A percentile compares a stretch with the other conserved stretches of the same genome.
Evolutionary conservation across 2,113 vertebrate species (phyloP).

Genomic region (Crotalus helleri): DNA sequence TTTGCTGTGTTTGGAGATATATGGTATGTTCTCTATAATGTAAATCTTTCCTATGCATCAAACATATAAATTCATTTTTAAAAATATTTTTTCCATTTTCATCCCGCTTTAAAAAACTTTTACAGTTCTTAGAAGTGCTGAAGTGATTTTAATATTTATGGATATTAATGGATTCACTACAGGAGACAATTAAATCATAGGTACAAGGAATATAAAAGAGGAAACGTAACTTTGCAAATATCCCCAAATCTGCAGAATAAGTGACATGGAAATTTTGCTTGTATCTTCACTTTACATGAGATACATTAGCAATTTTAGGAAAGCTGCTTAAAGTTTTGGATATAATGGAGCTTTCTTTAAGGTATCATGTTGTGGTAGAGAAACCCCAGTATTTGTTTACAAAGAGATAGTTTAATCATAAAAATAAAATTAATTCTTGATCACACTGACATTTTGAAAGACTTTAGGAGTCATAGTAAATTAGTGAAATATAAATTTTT

Average conservation of each 20-base stretch:
- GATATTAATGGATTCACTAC: not conserved
- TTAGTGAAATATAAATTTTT: conserved; percentile 9
- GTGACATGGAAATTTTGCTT: conserved; percentile 10
- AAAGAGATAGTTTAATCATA: conserved; percentile 16
- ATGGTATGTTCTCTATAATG: not conserved
- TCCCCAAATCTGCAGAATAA: not conserved
- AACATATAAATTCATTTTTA: not conserved
- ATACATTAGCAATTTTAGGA: conserved; percentile 4
- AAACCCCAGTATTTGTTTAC: not conserved
- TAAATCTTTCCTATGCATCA: not conserved
- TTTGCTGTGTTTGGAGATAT: not conserved
- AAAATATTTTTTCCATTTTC: not conserved
- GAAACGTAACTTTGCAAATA: not conserved
- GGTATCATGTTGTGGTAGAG: not conserved
- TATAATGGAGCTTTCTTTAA: conserved; percentile 4
- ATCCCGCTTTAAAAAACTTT: not conserved
- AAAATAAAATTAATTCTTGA: conserved; percentile 21
- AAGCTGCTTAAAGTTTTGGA: not conserved
- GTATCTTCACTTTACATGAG: not conserved
- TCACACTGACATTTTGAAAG: conserved; percentile 35
- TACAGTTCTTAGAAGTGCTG: not conserved
- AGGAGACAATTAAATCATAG: not conserved
- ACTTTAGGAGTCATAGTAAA: not conserved
- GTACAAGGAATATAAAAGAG: not conserved
- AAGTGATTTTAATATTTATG: not conserved